These are phyloP conservation scores for Tetragnatha versicolor DNA, from an alignment of 1,140 invertebrate species.

Conservation along the genomic window DNA sequence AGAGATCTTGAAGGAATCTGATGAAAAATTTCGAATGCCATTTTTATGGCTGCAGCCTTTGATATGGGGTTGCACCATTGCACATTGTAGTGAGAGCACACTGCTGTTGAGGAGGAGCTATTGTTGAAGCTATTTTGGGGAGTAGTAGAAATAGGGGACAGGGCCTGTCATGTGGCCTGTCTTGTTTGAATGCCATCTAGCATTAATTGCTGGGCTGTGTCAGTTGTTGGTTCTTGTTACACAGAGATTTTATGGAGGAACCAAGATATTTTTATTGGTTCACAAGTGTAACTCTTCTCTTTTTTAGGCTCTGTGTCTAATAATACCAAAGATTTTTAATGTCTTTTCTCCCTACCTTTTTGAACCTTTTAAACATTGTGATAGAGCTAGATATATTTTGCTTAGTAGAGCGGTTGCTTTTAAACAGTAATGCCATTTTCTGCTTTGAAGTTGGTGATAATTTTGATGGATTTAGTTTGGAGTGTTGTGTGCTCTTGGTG, in stretches of 20 bases:
- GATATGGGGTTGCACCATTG: constrained; percentile 49
- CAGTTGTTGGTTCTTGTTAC: constrained; percentile 42
- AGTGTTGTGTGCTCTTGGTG: constrained; percentile 39
- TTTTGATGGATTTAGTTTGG: constrained; percentile 24
- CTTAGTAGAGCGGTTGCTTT: constrained; percentile 30
- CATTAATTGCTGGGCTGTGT: constrained; percentile 28
- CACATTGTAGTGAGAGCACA: constrained; percentile 55
- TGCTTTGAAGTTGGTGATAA: background rate
- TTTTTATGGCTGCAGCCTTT: constrained; percentile 48
- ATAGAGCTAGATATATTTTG: constrained; percentile 35
- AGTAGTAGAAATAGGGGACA: constrained; percentile 50
- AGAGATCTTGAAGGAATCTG: constrained; percentile 7
- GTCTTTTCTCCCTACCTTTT: constrained; percentile 34
- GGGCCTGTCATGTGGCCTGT: constrained; percentile 42
- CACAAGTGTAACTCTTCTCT: background rate
- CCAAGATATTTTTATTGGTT: constrained; percentile 32
- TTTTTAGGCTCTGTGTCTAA: constrained; percentile 24
- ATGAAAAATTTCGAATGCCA: constrained; percentile 44
- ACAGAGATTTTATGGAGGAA: constrained; percentile 45
- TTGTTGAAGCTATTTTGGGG: constrained; percentile 52
- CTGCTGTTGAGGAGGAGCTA: constrained; percentile 44
- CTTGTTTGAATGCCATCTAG: constrained; percentile 39
- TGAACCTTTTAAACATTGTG: constrained; percentile 49
- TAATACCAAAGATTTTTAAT: constrained; percentile 52
- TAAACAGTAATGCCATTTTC: constrained; percentile 25